These are phyloP conservation scores for Petrolisthes manimaculis DNA, from an alignment of 2,888 invertebrate genomes.

Conservation along the genomic window DNA sequence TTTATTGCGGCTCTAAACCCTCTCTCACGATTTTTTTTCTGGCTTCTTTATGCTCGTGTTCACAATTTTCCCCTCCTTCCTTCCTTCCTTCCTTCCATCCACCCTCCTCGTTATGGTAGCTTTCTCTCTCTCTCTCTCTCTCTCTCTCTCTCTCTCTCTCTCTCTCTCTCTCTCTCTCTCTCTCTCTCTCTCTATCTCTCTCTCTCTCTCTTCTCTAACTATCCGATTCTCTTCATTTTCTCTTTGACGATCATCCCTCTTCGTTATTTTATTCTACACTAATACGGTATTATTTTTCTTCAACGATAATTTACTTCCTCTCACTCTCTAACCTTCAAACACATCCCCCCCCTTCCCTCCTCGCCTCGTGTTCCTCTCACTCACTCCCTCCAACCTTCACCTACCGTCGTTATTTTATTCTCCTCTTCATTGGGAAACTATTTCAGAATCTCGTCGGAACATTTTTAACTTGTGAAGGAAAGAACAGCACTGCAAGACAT, in stretches of 20 bases:
- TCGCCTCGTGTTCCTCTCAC: not conserved
- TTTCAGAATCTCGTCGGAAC: too few species aligned
- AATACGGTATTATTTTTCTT: not conserved
- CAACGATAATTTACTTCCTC: not conserved
- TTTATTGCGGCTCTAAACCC: too few species aligned
- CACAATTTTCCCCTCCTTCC: too few species aligned
- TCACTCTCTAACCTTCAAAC: not conserved
- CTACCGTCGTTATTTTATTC: not conserved
- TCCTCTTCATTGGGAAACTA: not conserved
- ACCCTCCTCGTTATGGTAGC: not conserved
- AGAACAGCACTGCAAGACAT: too few species aligned
- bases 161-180: not conserved
- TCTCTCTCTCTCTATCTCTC: not conserved
- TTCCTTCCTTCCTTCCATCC: not conserved
- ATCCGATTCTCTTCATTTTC: not conserved
- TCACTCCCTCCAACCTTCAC: not conserved
- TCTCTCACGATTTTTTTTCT: too few species aligned
- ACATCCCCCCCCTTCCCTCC: not conserved
- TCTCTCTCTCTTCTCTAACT: not conserved
- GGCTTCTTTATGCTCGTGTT: too few species aligned
- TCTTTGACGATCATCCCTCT: not conserved
- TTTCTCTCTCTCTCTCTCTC: not conserved
- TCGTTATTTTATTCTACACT: not conserved
- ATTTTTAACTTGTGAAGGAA: too few species aligned
- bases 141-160: slow-evolving; percentile 21